Evolutionary conservation across 2,113 vertebrate species (phyloP).

Genomic region (Festucalex cinctus): DNA sequence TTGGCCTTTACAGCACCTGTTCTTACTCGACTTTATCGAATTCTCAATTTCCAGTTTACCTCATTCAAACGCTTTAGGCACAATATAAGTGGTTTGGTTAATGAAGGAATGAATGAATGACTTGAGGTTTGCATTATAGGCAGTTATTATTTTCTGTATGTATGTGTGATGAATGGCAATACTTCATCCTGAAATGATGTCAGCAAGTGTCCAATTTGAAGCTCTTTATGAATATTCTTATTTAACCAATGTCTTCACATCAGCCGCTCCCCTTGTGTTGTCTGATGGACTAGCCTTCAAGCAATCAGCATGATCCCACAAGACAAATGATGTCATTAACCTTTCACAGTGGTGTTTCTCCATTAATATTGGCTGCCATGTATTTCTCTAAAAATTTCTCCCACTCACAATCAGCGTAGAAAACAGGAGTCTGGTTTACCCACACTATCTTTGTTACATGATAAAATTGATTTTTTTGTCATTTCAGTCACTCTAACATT

Average conservation of each 20-base stretch:
- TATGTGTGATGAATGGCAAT: not conserved
- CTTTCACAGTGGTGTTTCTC: constrained; percentile 41
- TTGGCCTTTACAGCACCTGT: not conserved
- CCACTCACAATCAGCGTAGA: not conserved
- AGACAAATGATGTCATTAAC: constrained; percentile 60
- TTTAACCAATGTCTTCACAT: constrained; percentile 18
- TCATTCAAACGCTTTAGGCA: not conserved
- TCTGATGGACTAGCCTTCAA: constrained; percentile 48
- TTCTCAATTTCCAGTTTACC: not conserved
- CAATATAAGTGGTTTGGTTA: not conserved
- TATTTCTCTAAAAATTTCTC: constrained; percentile 30
- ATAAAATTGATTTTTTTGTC: not conserved
- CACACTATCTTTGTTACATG: constrained; percentile 4
- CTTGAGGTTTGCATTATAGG: no score
- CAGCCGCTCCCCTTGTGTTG: constrained; percentile 47
- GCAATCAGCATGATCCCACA: constrained; percentile 39
- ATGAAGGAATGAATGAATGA: no score
- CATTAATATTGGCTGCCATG: constrained; percentile 13
- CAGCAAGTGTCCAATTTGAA: constrained; percentile 56
- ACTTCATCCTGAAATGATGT: constrained; percentile 5
- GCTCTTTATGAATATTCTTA: constrained; percentile 46
- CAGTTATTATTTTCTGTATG: no score
- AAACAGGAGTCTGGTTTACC: not conserved
- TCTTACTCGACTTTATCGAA: not conserved
- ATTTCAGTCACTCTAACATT: constrained; percentile 8